A percentile compares a stretch with the other conserved stretches of the same genome.
Conservation (phyloP, 2,113 vertebrate genomes). For the Notechis scutatus region DNA sequence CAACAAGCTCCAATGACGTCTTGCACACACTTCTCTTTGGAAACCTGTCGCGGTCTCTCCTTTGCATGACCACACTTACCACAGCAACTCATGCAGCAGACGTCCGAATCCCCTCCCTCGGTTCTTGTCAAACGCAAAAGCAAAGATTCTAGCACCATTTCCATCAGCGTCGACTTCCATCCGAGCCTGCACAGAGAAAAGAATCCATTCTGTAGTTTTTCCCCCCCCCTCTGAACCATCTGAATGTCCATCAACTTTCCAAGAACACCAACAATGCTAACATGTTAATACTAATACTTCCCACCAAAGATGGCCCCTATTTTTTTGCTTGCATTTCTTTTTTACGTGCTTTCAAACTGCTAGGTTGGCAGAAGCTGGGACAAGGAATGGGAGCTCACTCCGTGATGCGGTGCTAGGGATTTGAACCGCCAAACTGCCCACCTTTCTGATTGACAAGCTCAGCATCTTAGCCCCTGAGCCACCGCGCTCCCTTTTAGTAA, state of each 20-base stretch:
- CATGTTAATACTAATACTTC: background rate
- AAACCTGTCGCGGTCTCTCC: fast-evolving
- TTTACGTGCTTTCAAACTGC: too few species aligned
- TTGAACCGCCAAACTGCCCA: too few species aligned
- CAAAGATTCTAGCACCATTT: constrained; percentile 97
- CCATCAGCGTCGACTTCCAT: constrained; percentile 99
- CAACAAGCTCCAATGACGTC: background rate
- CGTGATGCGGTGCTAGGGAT: too few species aligned
- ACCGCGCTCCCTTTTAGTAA: too few species aligned
- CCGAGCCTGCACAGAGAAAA: constrained; percentile 75
- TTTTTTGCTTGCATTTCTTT: too few species aligned
- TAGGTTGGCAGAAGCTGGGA: too few species aligned
- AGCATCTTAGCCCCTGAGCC: too few species aligned
- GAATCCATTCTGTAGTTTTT: background rate
- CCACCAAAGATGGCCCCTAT: too few species aligned
- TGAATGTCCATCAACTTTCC: background rate
- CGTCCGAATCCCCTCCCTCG: constrained; percentile 91
- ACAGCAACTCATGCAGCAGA: constrained; percentile 91
- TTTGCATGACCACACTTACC: constrained; percentile 72
- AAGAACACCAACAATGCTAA: background rate
- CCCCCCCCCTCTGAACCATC: too few species aligned
- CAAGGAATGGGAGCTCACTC: too few species aligned
- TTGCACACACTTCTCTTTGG: background rate
- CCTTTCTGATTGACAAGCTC: too few species aligned
- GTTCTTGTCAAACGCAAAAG: constrained; percentile 95